Base-by-base conservation (phyloP, 2,797 vertebrate species). In the Protonibea diacanthus region DNA sequence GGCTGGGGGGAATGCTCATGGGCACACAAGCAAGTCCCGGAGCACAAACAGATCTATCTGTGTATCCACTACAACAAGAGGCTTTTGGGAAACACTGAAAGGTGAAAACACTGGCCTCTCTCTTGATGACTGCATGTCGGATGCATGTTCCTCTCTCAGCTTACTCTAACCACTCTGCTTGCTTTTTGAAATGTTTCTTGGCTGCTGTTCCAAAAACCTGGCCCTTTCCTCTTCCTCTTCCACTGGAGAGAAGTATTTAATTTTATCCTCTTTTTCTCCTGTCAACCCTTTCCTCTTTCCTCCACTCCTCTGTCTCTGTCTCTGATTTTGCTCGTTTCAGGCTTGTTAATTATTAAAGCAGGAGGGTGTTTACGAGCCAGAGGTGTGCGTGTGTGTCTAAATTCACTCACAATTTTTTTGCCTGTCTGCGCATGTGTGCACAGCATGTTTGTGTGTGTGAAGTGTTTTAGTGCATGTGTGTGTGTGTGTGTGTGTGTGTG, bases 21-120 rank as follows among this genome's bases (percentile, higher is more conserved):
- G 73, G 82, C 79, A 83, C 71, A 90, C 81, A 88, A 88, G 65
- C 71, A 77, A 93, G 93, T 93, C 90, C 89, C 88, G 71, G 74
- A n/a, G n/a, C n/a, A n/a, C 8, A 76, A 88, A 93, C 91, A 93
- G 89, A 74, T 58, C 68, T 59, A 71, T 90, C 85, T 92, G 86
- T 93, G 71, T 40, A 52, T 75, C 80, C n/a, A n/a, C 68, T 68
- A 21, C 67, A 71, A 76, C 65, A 79, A 40, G 45, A 66, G 75
- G 60, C 53, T 73, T 76, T 74, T 45, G 73, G 82, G 85, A 81
- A 80, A 73, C 66, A 51, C 58, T 77, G 77, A 83, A 78, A 91
- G 87, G 87, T 90, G 83, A 81, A 89, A 84, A 76, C 74, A 7
- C 29, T 53, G 80, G 80, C 74, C 67, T 82, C 74, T 64, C 57